phyloP scores from a whole-genome alignment of 1,140 invertebrate genomes.

The Drosophila parabipectinata region DNA sequence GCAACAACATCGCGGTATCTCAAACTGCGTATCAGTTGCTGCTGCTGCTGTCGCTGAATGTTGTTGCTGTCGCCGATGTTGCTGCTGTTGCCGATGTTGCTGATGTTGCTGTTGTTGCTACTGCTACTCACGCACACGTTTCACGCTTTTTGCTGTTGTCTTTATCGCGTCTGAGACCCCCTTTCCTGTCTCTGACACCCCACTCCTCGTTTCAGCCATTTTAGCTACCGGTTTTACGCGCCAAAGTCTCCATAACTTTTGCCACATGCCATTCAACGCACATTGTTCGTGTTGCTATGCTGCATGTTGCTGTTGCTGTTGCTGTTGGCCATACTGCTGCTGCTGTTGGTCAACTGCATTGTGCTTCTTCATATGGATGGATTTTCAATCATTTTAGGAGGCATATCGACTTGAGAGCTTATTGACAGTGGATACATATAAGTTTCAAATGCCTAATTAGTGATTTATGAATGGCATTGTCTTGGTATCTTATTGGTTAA shows the following conservation, averaged over 20 bases:
- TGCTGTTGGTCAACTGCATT: slow-evolving; percentile 45
- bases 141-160: slow-evolving; percentile 63
- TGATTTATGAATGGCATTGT: neutral
- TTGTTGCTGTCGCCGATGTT: slow-evolving; percentile 32
- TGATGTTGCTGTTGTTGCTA: slow-evolving; percentile 14
- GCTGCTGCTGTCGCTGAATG: slow-evolving; percentile 14
- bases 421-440: slow-evolving; percentile 14
- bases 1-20: slow-evolving; percentile 72
- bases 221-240: slow-evolving; percentile 79
- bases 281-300: slow-evolving; percentile 53
- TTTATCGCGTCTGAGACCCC: slow-evolving; percentile 26
- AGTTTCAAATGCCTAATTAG: slow-evolving; percentile 3
- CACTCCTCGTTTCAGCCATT: slow-evolving; percentile 53
- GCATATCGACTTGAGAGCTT: slow-evolving; percentile 30
- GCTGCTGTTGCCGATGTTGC: slow-evolving; percentile 4
- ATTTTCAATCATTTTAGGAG: slow-evolving; percentile 45
- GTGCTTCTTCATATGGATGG: slow-evolving; percentile 47
- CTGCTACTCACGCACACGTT: slow-evolving; percentile 66
- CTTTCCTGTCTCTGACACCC: slow-evolving; percentile 16
- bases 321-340: neutral
- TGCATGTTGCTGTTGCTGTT: slow-evolving; percentile 29
- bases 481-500: neutral
- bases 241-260: slow-evolving; percentile 78
- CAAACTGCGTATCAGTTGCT: slow-evolving; percentile 56
- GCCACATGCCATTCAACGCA: slow-evolving; percentile 68